Percentiles rank a stretch among this genome's conserved stretches.
Evolutionary conservation across 2,888 invertebrate genomes (phyloP).

Genomic region (Urechis unicinctus): DNA sequence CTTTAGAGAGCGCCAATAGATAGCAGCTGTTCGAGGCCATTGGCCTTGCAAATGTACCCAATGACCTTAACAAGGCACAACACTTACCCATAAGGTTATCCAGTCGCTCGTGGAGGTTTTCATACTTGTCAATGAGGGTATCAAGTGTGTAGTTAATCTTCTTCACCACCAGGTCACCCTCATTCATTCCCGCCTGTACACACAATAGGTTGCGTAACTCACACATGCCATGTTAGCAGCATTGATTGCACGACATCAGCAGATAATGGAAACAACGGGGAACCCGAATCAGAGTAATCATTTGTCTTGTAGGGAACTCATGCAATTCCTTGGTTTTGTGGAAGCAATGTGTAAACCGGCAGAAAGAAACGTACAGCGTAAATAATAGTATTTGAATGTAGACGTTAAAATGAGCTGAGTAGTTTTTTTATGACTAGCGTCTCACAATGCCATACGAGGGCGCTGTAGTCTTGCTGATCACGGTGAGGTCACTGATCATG

Average conservation of each 20-base stretch:
- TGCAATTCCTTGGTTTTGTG: no score
- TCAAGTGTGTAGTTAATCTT: constrained; percentile 40
- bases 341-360: no score
- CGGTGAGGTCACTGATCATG: constrained; percentile 28
- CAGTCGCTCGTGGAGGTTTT: constrained; percentile 25
- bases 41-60: no score
- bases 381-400: no score
- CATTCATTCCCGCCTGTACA: constrained; percentile 14
- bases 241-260: background rate
- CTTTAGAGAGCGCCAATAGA: background rate
- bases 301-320: no score
- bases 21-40: no score
- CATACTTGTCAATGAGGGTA: constrained; percentile 32
- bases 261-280: no score
- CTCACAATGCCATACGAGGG: background rate
- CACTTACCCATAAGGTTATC: constrained; percentile 10
- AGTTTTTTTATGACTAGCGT: no score
- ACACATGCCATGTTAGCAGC: background rate
- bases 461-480: constrained; percentile 19
- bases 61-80: no score
- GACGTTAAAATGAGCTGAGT: no score
- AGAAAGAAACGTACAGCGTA: no score
- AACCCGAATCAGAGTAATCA: no score
- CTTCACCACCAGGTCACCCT: constrained; percentile 35
- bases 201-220: background rate